Conservation (phyloP, 2,888 invertebrate genomes). For the Volucella inflata region DNA sequence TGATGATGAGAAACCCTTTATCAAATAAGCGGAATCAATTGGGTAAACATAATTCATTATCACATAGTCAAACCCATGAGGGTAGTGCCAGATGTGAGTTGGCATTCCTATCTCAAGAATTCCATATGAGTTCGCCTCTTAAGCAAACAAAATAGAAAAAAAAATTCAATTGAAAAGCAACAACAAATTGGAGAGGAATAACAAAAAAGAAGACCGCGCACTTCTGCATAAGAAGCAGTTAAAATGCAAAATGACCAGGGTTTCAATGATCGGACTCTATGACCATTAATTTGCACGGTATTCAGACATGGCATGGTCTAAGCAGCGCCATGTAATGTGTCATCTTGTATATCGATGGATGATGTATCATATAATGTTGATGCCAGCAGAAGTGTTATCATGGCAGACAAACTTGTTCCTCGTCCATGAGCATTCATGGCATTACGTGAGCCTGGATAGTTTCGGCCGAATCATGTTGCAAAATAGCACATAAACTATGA, state of each 20-base stretch:
- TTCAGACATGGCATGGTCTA: conserved; percentile 36
- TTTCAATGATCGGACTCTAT: conserved; percentile 54
- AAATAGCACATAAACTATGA: conserved; percentile 66
- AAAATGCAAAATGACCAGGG: conserved; percentile 58
- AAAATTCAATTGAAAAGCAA: background rate
- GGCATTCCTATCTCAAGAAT: conserved; percentile 8
- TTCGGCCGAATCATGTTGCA: conserved; percentile 67
- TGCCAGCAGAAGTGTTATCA: conserved; percentile 73
- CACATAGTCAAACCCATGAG: conserved; percentile 70
- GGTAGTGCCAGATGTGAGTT: conserved; percentile 37
- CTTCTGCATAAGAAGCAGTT: conserved; percentile 63
- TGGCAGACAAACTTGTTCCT: conserved; percentile 62
- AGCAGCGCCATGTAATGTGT: conserved; percentile 66
- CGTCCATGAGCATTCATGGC: conserved; percentile 46
- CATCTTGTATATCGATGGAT: conserved; percentile 74
- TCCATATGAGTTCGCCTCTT: conserved; percentile 6
- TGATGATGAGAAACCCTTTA: conserved; percentile 50
- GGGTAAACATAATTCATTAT: conserved; percentile 72
- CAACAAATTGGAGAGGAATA: background rate
- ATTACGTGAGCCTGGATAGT: conserved; percentile 70
- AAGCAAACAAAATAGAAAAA: background rate
- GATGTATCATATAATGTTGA: conserved; percentile 72
- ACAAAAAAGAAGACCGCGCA: conserved; percentile 28
- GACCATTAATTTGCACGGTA: conserved; percentile 71
- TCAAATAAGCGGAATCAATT: conserved; percentile 68